Evolutionary conservation across 2,797 vertebrate species (phyloP), one percentile per base, ranked within the genome.

Genomic region (Lates japonicus): DNA sequence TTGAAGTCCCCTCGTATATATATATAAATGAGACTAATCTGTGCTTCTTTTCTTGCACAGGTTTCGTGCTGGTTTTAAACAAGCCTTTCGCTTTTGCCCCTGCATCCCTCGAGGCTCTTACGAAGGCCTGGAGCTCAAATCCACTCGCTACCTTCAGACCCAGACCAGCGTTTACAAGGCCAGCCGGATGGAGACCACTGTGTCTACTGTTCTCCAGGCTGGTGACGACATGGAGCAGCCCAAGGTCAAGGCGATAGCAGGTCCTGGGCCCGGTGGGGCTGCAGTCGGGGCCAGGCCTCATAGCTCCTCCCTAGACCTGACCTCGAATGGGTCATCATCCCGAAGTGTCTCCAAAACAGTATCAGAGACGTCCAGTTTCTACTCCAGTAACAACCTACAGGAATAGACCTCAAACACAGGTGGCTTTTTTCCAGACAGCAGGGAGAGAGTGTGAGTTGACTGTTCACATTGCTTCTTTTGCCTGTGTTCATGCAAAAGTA

Each of bases 51-150:
- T 78, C 25, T 12, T 57, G 11, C 46, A 29, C 93, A 99, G 98
- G 93, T 99, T 99, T 88, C 97, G 98, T 0, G 93, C 97, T 66
- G 98, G 98, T 11, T 99, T 99, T 87, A 97, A 97, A 88, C 97
- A 96, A 1, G 98, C 95, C 0, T 99, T 99, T 91, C 95, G 68
- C 48, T 99, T 97, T 93, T 99, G 97, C 76, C 98, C 97, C 0
- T 98, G 97, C 0, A 55, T 99, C 80, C 95, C 93, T 0, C 86
- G 87, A 0, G 85, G 95, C 0, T 95, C 97, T 16, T 98, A 97
- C 0, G 97, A 99, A 90, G 98, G 97, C 2, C 95, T 99, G 54
- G 98, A 99, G 78, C 96, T 99, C 85, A 98, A 97, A 91, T 98
- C 98, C 11, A 96, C 97, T 0, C 95, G 96, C 1, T 97, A 96